Evolutionary conservation across 2,113 vertebrate genomes (phyloP), one percentile per base, ranked within the genome.

Genomic region (Rhea americana): DNA sequence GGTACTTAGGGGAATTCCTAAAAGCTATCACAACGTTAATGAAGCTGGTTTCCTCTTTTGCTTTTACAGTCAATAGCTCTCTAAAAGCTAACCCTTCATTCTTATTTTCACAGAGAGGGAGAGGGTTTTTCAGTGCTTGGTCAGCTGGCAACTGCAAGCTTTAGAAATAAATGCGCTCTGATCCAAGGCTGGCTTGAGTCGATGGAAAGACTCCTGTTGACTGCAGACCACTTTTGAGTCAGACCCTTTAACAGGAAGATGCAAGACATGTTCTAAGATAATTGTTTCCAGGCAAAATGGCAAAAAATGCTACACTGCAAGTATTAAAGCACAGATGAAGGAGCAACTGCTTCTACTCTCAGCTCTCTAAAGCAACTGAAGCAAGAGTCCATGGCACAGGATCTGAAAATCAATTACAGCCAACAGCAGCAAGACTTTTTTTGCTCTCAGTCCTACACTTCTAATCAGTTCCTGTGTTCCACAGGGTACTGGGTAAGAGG

Each of bases 21-120:
- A 96, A 84, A 95, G 87, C 83, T 75, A 91, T 93, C 81, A 70
- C 86, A 75, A 59, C 84, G 21, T 70, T 95, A 97, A 96, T 71
- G 81, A 96, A 96, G 84, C 77, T 71, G 59, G 41, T 90, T 95
- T 96, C 88, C 96, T 87, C 66, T 61, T 65, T 47, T 65, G 92
- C 91, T 93, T 97, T 85, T 93, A 93, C 91, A 95, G 93, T 63
- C 74, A 96, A 78, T 53, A 78, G 85, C 87, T 88, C 80, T 94
- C 65, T 80, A 87, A 96, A 95, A 93, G 84, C 90, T 85, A 96
- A 82, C 41, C 74, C 71, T 91, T 90, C 82, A 20, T 59, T 91
- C 93, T 97, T 84, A 77, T 63, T 88, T 80, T 95, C 78, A 94
- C 82, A 93, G 88, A 91, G 74, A 83, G 61, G 6, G 16, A 82